phyloP scores from a whole-genome alignment of 2,888 invertebrate species.

The Koerneria pararmatus region DNA sequence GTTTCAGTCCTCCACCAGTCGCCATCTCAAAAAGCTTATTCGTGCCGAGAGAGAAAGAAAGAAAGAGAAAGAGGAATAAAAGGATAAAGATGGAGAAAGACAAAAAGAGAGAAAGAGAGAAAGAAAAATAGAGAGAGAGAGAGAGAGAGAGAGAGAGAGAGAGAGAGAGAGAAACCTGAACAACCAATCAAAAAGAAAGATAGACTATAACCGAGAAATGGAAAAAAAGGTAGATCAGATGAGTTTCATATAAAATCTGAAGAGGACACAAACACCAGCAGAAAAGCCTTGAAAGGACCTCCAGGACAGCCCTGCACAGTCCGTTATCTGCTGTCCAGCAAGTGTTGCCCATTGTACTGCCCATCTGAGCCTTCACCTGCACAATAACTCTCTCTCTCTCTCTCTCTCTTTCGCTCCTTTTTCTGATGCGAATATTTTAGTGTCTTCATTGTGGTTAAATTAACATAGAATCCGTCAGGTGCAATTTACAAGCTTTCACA shows the following conservation, averaged over 20 bases:
- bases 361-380: slow-evolving; percentile 98
- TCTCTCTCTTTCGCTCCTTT: too few relatives aligned
- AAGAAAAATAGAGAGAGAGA: background rate
- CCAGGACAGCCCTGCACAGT: slow-evolving; percentile 35
- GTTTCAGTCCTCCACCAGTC: slow-evolving; percentile 41
- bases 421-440: too few relatives aligned
- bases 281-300: too few relatives aligned
- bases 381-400: too few relatives aligned
- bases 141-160: background rate
- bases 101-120: background rate
- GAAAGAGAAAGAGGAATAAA: background rate
- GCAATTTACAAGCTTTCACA: too few relatives aligned
- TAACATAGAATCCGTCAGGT: too few relatives aligned
- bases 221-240: too few relatives aligned
- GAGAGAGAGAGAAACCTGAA: background rate
- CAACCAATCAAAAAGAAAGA: background rate
- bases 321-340: slow-evolving; percentile 65
- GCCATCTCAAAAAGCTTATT: slow-evolving; percentile 32
- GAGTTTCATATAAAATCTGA: too few relatives aligned
- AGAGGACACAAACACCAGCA: too few relatives aligned
- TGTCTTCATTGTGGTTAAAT: too few relatives aligned
- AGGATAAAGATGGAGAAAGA: background rate
- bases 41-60: background rate
- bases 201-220: too few relatives aligned
- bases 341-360: slow-evolving; percentile 98